These are phyloP conservation scores for Salminus brasiliensis DNA, from an alignment of 2,113 vertebrate species.

Conservation along the genomic window DNA sequence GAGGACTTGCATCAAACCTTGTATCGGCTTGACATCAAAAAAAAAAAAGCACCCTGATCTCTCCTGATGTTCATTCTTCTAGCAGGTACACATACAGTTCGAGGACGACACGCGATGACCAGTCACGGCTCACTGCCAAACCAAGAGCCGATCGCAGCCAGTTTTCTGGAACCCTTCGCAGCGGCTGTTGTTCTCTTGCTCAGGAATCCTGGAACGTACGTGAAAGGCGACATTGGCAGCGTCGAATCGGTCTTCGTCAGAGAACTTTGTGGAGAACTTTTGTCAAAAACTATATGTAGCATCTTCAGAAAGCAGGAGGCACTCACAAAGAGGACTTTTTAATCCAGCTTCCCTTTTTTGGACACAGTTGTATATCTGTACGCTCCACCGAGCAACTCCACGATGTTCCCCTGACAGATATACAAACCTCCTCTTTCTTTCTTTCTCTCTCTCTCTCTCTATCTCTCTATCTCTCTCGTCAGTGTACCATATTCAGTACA, in stretches of 20 bases:
- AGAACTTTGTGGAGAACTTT: no score
- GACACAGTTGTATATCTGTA: conserved; percentile 18
- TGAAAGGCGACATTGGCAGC: conserved; percentile 27
- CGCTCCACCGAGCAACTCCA: conserved; percentile 21
- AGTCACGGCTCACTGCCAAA: conserved; percentile 54
- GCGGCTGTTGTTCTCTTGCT: conserved; percentile 43
- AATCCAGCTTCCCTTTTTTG: conserved; percentile 40
- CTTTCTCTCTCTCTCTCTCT: conserved; percentile 21
- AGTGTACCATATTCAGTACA: conserved; percentile 13
- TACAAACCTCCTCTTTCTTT: no score
- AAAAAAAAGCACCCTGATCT: conserved; percentile 1
- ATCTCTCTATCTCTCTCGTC: conserved; percentile 29
- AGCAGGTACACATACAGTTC: background rate
- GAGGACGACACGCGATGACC: background rate
- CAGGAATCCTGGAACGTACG: conserved; percentile 51
- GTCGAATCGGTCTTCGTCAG: conserved; percentile 8
- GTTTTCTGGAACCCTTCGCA: conserved; percentile 39
- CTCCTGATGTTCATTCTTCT: background rate
- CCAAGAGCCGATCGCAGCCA: conserved; percentile 48
- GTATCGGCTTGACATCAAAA: background rate
- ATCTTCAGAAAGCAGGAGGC: conserved; percentile 15
- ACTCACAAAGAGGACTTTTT: conserved; percentile 22
- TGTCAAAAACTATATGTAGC: conserved; percentile 44
- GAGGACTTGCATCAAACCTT: background rate
- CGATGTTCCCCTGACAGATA: conserved; percentile 4